A percentile compares a stretch with the other conserved stretches of the same genome.
Conservation (phyloP, 2,888 invertebrate species). For the Ophion slaviceki region DNA sequence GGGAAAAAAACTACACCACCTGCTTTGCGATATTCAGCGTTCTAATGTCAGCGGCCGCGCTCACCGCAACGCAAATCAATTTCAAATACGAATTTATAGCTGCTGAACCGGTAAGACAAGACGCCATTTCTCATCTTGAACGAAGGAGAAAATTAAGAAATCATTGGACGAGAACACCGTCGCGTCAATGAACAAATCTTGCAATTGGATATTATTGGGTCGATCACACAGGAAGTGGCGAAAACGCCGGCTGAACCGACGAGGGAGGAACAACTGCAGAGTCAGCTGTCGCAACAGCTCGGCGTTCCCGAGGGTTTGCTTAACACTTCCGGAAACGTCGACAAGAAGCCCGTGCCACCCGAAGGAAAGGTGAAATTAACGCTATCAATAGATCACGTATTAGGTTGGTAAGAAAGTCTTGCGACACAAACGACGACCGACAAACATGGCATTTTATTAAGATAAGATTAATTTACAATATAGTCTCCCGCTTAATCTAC, state of each 20-base stretch:
- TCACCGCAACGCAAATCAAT: conserved; percentile 94
- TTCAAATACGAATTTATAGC: conserved; percentile 84
- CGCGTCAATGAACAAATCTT: not conserved
- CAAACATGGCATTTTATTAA: too few species aligned
- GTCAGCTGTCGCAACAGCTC: conserved; percentile 92
- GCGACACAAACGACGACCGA: too few species aligned
- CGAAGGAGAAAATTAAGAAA: not conserved
- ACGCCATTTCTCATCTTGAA: too few species aligned
- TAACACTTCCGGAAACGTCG: conserved; percentile 86
- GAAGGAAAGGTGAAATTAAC: conserved; percentile 83
- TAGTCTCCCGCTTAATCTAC: too few species aligned
- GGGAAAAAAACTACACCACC: conserved; percentile 99
- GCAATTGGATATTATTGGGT: not conserved
- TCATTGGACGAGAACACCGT: conserved; percentile 27
- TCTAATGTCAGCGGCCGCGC: conserved; percentile 97
- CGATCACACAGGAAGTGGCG: conserved; percentile 76
- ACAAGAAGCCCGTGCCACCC: conserved; percentile 81
- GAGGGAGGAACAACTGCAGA: conserved; percentile 92
- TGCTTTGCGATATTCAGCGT: conserved; percentile 99
- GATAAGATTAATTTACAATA: too few species aligned
- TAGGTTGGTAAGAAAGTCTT: too few species aligned
- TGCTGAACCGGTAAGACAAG: conserved; percentile 77
- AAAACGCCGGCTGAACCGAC: conserved; percentile 84
- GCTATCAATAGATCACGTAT: not conserved
- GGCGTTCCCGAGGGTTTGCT: conserved; percentile 90